Percentiles rank a stretch among this genome's conserved stretches.
These are phyloP conservation scores for Oreochromis grahami DNA, from an alignment of 2,797 vertebrate genomes.

Conservation along the genomic window DNA sequence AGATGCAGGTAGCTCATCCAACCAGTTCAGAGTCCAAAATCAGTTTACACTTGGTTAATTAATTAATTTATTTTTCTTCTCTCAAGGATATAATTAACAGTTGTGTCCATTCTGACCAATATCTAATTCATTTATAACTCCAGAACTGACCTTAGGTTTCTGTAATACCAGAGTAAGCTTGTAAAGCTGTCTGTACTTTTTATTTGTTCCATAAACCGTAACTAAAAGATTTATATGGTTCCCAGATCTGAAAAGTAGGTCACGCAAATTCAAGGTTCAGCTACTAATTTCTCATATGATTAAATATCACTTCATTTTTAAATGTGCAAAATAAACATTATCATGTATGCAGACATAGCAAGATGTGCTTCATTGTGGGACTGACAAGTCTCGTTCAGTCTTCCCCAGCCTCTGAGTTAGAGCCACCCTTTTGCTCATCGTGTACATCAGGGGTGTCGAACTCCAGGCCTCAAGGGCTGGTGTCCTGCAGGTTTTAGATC, in stretches of 20 bases:
- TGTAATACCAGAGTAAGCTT: neutral
- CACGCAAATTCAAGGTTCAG: neutral
- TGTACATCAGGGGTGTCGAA: neutral
- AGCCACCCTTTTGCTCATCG: no score
- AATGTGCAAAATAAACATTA: neutral
- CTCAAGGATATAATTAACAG: neutral
- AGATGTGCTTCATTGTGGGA: neutral
- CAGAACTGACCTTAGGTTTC: neutral
- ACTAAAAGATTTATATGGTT: neutral
- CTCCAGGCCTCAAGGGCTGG: fast-evolving
- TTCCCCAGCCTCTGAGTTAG: neutral
- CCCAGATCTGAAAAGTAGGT: neutral
- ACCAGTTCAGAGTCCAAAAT: neutral
- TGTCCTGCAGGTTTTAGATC: neutral
- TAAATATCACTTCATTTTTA: neutral
- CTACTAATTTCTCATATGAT: neutral
- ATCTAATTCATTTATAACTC: neutral
- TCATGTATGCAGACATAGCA: neutral
- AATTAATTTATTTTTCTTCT: neutral
- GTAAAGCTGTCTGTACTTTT: neutral
- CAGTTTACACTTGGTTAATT: neutral
- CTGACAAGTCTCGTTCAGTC: neutral
- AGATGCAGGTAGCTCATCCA: neutral
- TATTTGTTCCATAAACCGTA: neutral
- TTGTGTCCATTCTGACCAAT: neutral